phyloP scores from a whole-genome alignment of 2,888 invertebrate genomes.

The Gisinianus flammeolus region DNA sequence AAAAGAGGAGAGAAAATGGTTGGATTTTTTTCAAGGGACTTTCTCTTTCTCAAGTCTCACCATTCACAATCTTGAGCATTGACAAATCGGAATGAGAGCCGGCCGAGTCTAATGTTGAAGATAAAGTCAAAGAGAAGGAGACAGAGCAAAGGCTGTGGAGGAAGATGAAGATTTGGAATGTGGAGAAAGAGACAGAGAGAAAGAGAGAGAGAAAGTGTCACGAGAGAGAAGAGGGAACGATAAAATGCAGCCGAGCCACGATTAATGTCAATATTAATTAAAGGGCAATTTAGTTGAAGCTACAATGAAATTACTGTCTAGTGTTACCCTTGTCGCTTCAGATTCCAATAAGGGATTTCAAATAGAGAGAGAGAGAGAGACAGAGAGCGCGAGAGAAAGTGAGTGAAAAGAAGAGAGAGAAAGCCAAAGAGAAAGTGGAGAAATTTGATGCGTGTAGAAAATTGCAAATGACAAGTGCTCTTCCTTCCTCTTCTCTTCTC shows the following conservation, averaged over 20 bases:
- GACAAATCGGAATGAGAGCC: too few species aligned
- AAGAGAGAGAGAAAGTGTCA: neutral
- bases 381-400: too few species aligned
- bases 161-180: neutral
- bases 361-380: neutral
- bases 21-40: too few species aligned
- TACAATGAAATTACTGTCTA: slow-evolving; percentile 1
- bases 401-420: neutral
- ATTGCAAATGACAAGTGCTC: neutral
- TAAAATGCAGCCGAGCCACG: neutral
- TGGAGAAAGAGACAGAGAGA: neutral
- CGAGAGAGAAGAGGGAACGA: neutral
- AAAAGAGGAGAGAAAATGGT: too few species aligned
- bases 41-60: too few species aligned
- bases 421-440: neutral
- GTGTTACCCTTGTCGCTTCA: neutral
- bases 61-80: too few species aligned
- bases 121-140: too few species aligned
- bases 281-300: neutral
- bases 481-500: slow-evolving; percentile 42
- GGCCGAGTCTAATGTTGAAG: too few species aligned
- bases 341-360: neutral
- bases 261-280: slow-evolving; percentile 9
- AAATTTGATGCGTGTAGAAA: neutral
- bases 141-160: too few species aligned